phyloP scores from a whole-genome alignment of 1,140 invertebrate genomes.

The Caenorhabditis latens region DNA sequence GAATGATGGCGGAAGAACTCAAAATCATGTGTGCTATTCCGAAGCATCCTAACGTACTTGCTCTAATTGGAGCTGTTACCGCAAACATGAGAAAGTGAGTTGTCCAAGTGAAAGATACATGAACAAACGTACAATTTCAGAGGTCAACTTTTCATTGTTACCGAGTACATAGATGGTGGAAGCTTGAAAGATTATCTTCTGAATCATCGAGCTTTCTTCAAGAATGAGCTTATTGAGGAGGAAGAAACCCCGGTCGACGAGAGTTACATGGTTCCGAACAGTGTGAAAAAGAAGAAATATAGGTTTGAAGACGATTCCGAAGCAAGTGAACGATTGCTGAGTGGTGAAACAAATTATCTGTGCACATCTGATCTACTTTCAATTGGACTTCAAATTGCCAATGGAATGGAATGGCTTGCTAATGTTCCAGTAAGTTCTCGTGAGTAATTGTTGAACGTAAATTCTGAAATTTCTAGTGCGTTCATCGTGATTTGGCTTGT shows the following conservation, averaged over 20 bases:
- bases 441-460: neutral
- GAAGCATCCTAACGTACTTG: conserved; percentile 60
- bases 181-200: conserved; percentile 44
- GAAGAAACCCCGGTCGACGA: neutral
- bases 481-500: conserved; percentile 65
- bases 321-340: conserved; percentile 12
- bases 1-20: conserved; percentile 58
- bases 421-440: conserved; percentile 36
- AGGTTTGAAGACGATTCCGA: conserved; percentile 1
- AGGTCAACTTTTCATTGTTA: conserved; percentile 56
- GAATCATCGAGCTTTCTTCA: neutral
- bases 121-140: conserved; percentile 17
- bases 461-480: conserved; percentile 53
- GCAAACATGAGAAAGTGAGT: conserved; percentile 61
- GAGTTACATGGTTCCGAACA: neutral
- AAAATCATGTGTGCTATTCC: conserved; percentile 63
- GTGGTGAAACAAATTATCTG: conserved; percentile 9
- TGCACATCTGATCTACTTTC: conserved; percentile 58
- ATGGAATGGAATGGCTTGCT: conserved; percentile 60
- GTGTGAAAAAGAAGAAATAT: conserved; percentile 52
- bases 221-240: conserved; percentile 37
- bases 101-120: neutral
- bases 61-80: conserved; percentile 58
- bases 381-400: conserved; percentile 57
- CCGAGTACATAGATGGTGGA: conserved; percentile 56